Percentiles rank a stretch among this genome's conserved stretches.
Evolutionary conservation across 2,113 vertebrate genomes (phyloP).

Genomic region (Condylura cristata): DNA sequence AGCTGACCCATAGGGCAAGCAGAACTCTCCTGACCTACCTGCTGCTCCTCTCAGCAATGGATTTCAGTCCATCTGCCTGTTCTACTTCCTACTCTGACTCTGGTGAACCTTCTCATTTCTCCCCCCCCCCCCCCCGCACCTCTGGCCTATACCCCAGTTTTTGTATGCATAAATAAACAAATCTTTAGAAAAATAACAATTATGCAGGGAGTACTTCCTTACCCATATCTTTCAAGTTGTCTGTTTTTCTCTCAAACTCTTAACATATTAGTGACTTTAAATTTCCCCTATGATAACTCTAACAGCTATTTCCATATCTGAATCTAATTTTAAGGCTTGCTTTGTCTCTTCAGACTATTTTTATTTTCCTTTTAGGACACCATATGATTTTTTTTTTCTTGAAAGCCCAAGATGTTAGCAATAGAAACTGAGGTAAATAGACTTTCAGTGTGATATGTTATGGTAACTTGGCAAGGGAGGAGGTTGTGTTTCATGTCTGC

Average conservation of each 20-base stretch:
- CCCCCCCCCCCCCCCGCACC: no score
- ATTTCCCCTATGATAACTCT: background rate
- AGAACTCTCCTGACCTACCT: no score
- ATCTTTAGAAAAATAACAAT: no score
- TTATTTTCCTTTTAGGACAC: background rate
- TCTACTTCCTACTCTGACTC: no score
- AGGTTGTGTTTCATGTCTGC: background rate
- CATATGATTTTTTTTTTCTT: background rate
- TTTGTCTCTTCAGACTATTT: background rate
- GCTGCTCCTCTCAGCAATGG: no score
- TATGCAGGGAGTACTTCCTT: no score
- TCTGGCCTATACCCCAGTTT: no score
- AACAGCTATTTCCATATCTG: background rate
- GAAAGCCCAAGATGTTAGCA: background rate
- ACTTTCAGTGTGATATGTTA: background rate
- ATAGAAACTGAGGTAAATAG: background rate
- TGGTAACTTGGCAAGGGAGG: background rate
- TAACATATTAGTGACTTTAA: background rate
- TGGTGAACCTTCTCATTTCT: no score
- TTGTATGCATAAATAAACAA: no score
- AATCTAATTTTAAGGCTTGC: background rate
- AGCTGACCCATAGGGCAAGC: no score
- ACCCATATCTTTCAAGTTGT: background rate
- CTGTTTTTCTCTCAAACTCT: background rate
- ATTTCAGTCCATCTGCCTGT: no score